Evolutionary conservation across 2,797 vertebrate genomes (phyloP), one percentile per base, ranked within the genome.

Genomic region (Rousettus madagascariensis): DNA sequence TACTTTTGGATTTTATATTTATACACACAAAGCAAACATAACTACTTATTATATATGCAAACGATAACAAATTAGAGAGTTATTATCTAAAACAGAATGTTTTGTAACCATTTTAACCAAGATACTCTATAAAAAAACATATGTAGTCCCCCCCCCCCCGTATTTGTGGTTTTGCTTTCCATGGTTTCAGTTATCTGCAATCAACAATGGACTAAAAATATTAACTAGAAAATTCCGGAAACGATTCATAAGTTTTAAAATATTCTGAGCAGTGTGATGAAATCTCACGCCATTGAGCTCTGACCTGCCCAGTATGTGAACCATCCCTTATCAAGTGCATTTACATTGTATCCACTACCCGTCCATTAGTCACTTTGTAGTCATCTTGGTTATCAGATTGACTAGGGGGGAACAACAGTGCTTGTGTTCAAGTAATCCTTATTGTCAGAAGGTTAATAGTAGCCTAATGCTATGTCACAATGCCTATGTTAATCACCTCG

Each of bases 21-120:
- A 65, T 57, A 13, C 38, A 85, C 22, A 90, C 10, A 91, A 77
- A 68, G 36, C n/a, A 86, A 80, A 55, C 55, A 38, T 59, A 69
- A 83, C 36, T 69, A 55, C 33, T 75, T 41, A n/a, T 16, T 66
- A 3, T 38, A 69, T 20, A 26, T 74, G 38, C 24, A 91, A 84
- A 66, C 19, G 72, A 38, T 79, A 89, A 94, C 30, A 69, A 91
- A 36, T 94, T 41, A 85, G 20, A 88, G 51, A 88, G 24, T 87
- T 72, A 33, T 26, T 74, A 59, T 61, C 19, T 88, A 74, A 63
- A 69, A 66, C 2, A 84, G 26, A 80, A 63, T 20, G 2, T 92
- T 41, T 75, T 66, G 1, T 79, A 88, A 66, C 53, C 83, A 65
- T 92, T 77, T 92, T 68, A 83, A 49, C n/a, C 11, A 83, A 92